A percentile compares a stretch with the other conserved stretches of the same genome.
These are phyloP conservation scores for Heteropelma amictum DNA, from an alignment of 2,888 invertebrate genomes.

Conservation along the genomic window DNA sequence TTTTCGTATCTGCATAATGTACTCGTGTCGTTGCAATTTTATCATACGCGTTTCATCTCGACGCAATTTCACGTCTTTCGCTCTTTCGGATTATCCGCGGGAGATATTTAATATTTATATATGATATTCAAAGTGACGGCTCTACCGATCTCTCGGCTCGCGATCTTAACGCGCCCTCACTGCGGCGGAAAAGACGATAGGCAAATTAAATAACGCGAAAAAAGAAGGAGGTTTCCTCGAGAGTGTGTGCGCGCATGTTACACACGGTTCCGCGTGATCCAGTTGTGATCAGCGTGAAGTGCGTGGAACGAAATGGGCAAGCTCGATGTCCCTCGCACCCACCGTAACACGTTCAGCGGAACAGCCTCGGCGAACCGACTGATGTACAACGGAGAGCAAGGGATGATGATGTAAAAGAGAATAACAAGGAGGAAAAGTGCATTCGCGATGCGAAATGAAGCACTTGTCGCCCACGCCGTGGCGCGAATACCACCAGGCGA, in stretches of 20 bases:
- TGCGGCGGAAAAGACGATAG: not conserved
- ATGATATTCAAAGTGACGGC: not conserved
- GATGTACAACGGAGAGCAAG: not conserved
- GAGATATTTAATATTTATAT: not conserved
- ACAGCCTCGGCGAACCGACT: not conserved
- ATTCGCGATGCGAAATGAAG: conserved; percentile 38
- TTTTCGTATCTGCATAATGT: not conserved
- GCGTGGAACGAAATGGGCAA: conserved; percentile 50
- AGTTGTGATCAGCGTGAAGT: conserved; percentile 51
- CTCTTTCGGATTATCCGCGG: conserved; percentile 17
- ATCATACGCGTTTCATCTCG: conserved; percentile 53
- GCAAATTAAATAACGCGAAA: conserved; percentile 12
- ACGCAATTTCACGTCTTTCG: conserved; percentile 49
- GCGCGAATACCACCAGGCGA: conserved; percentile 55
- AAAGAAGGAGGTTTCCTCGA: conserved; percentile 3
- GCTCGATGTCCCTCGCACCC: conserved; percentile 31
- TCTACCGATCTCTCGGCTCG: conserved; percentile 6
- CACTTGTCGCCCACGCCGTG: conserved; percentile 69
- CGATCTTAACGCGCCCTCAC: conserved; percentile 10
- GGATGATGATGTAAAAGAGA: not conserved
- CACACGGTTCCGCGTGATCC: conserved; percentile 1
- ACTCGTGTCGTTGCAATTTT: conserved; percentile 24
- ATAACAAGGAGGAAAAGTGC: too few relatives aligned
- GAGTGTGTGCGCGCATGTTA: not conserved
- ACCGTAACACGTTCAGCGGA: not conserved